Percentiles rank a stretch among this genome's conserved stretches.
phyloP scores from a whole-genome alignment of 2,888 invertebrate species.

The Drosophila nr. perissopoda region DNA sequence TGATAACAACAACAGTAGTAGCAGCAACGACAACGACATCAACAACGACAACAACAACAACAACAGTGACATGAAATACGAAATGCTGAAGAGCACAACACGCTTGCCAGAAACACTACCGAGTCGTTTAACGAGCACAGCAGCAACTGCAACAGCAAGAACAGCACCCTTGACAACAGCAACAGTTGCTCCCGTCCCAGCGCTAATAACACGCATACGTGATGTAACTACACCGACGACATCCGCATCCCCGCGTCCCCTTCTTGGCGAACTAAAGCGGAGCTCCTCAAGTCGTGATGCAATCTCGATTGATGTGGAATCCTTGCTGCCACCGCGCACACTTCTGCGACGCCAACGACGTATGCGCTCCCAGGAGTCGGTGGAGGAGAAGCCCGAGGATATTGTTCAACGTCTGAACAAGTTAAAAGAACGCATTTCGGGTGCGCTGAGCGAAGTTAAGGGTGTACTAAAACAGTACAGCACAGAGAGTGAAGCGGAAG shows the following conservation, averaged over 20 bases:
- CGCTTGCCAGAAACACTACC: conserved; percentile 40
- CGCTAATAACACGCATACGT: conserved; percentile 57
- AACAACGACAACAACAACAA: conserved; percentile 22
- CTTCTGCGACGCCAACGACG: conserved; percentile 78
- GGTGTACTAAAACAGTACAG: conserved; percentile 84
- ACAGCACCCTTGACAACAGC: conserved; percentile 9
- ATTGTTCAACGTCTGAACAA: conserved; percentile 82
- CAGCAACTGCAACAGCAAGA: conserved; percentile 11
- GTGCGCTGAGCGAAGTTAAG: conserved; percentile 83
- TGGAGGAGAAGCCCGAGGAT: conserved; percentile 75
- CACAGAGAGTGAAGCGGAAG: conserved; percentile 77
- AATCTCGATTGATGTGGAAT: conserved; percentile 57
- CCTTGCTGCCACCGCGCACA: conserved; percentile 73
- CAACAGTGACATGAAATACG: conserved; percentile 76
- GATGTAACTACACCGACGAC: conserved; percentile 35
- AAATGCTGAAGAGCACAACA: conserved; percentile 60
- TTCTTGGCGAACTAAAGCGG: conserved; percentile 57
- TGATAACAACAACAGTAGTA: conserved; percentile 43
- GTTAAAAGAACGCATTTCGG: conserved; percentile 83
- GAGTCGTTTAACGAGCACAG: conserved; percentile 30
- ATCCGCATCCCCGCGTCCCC: conserved; percentile 36
- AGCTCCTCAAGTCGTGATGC: conserved; percentile 57
- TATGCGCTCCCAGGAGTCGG: conserved; percentile 71
- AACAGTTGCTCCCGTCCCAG: conserved; percentile 5
- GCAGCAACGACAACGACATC: conserved; percentile 16